Evolutionary conservation across 1,140 invertebrate species (phyloP).

Genomic region (Drosophila kurseongensis): DNA sequence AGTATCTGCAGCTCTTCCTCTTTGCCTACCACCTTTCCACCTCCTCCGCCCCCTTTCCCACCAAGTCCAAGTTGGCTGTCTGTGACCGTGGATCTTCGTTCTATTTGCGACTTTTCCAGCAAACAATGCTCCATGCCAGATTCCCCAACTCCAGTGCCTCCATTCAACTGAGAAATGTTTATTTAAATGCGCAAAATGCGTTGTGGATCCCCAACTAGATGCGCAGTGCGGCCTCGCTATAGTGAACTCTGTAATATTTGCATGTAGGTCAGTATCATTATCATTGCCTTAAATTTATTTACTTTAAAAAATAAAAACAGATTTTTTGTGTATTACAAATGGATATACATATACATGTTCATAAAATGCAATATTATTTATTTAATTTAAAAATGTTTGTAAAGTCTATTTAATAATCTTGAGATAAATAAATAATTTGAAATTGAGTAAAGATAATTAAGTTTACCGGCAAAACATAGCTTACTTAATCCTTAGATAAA

Average conservation of each 20-base stretch:
- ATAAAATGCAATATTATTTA: no score
- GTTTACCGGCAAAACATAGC: no score
- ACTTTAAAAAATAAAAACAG: no score
- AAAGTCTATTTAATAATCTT: no score
- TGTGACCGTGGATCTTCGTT: constrained; percentile 43
- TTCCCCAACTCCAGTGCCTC: constrained; percentile 21
- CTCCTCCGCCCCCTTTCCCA: neutral
- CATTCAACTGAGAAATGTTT: constrained; percentile 72
- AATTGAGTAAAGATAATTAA: no score
- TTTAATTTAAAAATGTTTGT: no score
- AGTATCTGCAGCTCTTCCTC: constrained; percentile 36
- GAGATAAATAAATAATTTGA: no score
- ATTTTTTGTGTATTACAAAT: no score
- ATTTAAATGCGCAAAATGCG: constrained; percentile 82
- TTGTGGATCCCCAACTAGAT: constrained; percentile 47
- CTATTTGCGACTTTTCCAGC: constrained; percentile 51
- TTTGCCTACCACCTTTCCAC: constrained; percentile 11
- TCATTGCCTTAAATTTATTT: no score
- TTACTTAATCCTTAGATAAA: no score
- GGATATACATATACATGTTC: no score
- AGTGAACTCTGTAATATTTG: neutral
- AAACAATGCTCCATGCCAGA: constrained; percentile 62
- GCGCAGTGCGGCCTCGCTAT: constrained; percentile 14
- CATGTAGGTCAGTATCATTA: no score
- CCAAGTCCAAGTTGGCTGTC: constrained; percentile 29